These are phyloP conservation scores for Epirrita christyi DNA, from an alignment of 2,888 invertebrate genomes.

Conservation along the genomic window DNA sequence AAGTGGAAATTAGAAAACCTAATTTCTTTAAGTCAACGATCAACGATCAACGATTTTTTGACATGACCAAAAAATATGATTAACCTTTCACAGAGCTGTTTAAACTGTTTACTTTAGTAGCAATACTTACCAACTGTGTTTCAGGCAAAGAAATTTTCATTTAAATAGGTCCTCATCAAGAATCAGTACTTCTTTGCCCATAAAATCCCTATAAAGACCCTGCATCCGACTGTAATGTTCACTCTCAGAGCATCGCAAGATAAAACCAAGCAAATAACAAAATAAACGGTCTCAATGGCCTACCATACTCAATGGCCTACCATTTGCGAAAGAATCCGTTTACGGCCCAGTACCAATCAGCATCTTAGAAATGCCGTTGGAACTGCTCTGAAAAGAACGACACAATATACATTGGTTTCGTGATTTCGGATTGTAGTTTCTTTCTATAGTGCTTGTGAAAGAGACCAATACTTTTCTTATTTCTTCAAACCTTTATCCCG, in stretches of 20 bases:
- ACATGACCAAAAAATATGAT: too few species aligned
- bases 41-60: too few species aligned
- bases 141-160: too few species aligned
- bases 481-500: too few species aligned
- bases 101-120: too few species aligned
- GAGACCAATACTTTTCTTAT: too few species aligned
- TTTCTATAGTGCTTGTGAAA: too few species aligned
- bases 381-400: conserved; percentile 1
- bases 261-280: conserved; percentile 24
- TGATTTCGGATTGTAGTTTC: background rate
- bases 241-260: conserved; percentile 14
- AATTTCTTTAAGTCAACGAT: too few species aligned
- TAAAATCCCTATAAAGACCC: background rate
- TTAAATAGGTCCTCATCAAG: too few species aligned
- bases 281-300: conserved; percentile 29
- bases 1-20: too few species aligned
- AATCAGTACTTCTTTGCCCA: background rate
- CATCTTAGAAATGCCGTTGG: background rate
- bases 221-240: background rate
- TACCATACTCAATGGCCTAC: conserved; percentile 3
- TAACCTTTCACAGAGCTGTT: too few species aligned
- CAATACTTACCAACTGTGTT: too few species aligned
- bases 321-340: conserved; percentile 26
- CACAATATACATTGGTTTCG: conserved; percentile 5
- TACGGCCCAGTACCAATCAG: conserved; percentile 21